Conservation (phyloP, 2,113 vertebrate genomes). For the Ammodytes marinus region DNA sequence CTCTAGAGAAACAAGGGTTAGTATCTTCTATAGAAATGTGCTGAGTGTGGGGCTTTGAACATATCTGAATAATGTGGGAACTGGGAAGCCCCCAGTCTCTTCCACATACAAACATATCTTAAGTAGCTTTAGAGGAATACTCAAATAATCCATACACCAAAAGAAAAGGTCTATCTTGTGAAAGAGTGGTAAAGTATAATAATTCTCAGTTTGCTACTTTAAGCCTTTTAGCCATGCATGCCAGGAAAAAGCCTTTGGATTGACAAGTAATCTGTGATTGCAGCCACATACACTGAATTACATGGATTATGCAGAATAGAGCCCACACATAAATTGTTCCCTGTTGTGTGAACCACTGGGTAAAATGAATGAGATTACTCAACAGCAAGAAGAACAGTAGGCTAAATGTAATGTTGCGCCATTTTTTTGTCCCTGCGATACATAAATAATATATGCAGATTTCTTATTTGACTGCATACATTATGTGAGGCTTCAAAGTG, state of each 20-base stretch:
- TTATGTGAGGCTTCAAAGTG: conserved; percentile 25
- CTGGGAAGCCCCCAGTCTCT: conserved; percentile 3
- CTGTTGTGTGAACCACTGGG: not conserved
- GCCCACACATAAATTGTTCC: not conserved
- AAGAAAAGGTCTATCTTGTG: conserved; percentile 4
- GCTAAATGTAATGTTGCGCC: not conserved
- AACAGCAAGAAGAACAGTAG: not conserved
- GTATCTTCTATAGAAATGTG: conserved; percentile 10
- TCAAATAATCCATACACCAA: conserved; percentile 26
- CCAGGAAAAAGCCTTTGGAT: conserved; percentile 29
- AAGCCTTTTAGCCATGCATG: conserved; percentile 57
- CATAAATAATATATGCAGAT: not conserved
- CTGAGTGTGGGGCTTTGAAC: conserved; percentile 44
- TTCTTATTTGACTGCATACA: conserved; percentile 11
- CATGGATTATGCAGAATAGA: conserved; percentile 50
- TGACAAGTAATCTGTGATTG: conserved; percentile 40
- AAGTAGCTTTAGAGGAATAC: conserved; percentile 30
- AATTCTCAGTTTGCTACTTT: not conserved
- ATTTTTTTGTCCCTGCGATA: not conserved
- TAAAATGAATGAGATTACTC: conserved; percentile 23
- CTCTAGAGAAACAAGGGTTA: conserved; percentile 14
- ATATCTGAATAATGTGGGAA: conserved; percentile 33
- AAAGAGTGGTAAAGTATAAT: conserved; percentile 1
- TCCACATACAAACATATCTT: not conserved
- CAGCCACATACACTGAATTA: conserved; percentile 45